These are phyloP conservation scores for Pithys albifrons DNA, from an alignment of 2,113 vertebrate species.

Conservation along the genomic window DNA sequence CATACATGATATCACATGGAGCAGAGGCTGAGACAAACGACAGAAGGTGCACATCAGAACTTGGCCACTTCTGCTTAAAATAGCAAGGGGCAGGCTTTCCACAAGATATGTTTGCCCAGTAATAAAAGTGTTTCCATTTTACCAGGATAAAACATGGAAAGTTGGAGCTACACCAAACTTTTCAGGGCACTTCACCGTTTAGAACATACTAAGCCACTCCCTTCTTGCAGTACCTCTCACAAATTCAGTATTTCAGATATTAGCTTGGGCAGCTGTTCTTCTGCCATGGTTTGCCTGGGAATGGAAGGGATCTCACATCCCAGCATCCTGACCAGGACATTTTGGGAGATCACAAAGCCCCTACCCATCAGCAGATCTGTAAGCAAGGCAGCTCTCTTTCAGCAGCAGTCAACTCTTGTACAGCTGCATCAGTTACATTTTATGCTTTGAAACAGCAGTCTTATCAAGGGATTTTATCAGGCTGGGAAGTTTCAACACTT, in stretches of 20 bases:
- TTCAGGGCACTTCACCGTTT: not conserved
- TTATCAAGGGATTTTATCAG: conserved; percentile 49
- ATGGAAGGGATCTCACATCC: not conserved
- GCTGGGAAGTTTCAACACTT: conserved; percentile 30
- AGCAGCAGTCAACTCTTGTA: not conserved
- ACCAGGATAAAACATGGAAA: not conserved
- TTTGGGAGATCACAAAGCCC: not conserved
- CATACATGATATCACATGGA: not conserved
- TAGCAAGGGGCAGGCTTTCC: not conserved
- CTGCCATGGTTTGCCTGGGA: not conserved
- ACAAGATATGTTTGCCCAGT: not conserved
- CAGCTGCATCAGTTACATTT: not conserved
- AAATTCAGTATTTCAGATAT: not conserved
- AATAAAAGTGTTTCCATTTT: not conserved
- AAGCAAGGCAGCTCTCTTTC: not conserved
- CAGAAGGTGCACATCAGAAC: not conserved
- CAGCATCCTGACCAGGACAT: not conserved
- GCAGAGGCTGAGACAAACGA: not conserved
- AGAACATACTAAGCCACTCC: not conserved
- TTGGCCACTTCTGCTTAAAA: not conserved
- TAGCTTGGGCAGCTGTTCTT: not conserved
- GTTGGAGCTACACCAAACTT: not conserved
- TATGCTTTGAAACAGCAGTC: not conserved
- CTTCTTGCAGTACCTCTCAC: not conserved
- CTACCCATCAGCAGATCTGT: not conserved